A percentile compares a stretch with the other conserved stretches of the same genome.
Conservation (phyloP, 2,888 invertebrate genomes). For the Pseudococcus longispinus region DNA sequence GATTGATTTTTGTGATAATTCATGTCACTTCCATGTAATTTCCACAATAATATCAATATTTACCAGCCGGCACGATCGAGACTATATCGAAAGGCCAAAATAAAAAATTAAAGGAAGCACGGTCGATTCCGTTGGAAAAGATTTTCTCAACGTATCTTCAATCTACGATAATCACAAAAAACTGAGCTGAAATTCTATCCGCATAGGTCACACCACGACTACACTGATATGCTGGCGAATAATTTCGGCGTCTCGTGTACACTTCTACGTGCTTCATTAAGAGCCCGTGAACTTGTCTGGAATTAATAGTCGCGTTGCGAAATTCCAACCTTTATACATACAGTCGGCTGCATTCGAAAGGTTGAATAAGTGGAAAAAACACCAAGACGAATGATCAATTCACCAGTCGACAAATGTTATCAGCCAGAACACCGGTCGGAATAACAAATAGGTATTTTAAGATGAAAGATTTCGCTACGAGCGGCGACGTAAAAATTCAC, state of each 20-base stretch:
- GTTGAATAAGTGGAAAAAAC: neutral
- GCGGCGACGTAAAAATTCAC: neutral
- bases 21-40: no score
- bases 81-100: no score
- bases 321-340: neutral
- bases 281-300: neutral
- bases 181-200: neutral
- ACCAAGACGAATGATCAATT: neutral
- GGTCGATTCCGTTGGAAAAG: no score
- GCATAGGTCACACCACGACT: neutral
- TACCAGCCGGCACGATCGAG: no score
- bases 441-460: neutral
- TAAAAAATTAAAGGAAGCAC: no score
- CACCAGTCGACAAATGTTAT: conserved; percentile 34
- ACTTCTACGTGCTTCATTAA: conserved; percentile 4
- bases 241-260: neutral
- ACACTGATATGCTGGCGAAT: neutral
- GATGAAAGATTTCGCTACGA: neutral
- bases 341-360: neutral
- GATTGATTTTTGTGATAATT: no score
- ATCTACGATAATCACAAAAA: neutral
- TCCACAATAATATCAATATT: no score
- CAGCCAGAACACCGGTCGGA: neutral
- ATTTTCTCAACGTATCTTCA: no score
- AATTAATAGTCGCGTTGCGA: conserved; percentile 2